Evolutionary conservation across 2,113 vertebrate genomes (phyloP).

Genomic region (Corythornis vintsioides): DNA sequence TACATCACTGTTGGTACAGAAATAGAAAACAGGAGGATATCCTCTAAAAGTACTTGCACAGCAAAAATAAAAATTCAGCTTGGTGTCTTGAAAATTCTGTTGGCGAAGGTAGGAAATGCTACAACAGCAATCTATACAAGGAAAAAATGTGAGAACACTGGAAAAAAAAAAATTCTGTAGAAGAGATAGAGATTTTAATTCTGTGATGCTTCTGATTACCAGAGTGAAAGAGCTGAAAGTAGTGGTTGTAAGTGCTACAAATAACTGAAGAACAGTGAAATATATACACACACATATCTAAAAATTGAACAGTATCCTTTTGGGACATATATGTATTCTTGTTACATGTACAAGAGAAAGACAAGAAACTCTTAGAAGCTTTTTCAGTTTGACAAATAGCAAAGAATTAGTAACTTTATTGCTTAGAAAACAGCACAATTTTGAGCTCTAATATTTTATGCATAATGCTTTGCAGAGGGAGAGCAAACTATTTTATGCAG

Average conservation of each 20-base stretch:
- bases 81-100: background rate
- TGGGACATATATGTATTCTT: fast-evolving
- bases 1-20: background rate
- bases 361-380: background rate
- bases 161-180: background rate
- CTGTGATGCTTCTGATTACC: background rate
- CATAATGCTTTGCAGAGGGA: background rate
- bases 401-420: background rate
- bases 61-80: background rate
- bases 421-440: background rate
- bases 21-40: background rate
- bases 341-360: fast-evolving
- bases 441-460: background rate
- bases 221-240: background rate
- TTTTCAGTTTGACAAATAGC: background rate
- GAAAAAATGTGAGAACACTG: background rate
- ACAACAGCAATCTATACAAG: background rate
- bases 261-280: background rate
- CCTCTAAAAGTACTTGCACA: background rate
- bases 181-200: background rate
- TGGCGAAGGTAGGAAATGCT: background rate
- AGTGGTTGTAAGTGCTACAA: no score
- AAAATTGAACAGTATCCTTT: background rate
- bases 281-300: fast-evolving
- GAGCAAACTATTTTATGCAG: background rate